Conservation (phyloP, 2,113 vertebrate genomes). For the Monopterus albus region DNA sequence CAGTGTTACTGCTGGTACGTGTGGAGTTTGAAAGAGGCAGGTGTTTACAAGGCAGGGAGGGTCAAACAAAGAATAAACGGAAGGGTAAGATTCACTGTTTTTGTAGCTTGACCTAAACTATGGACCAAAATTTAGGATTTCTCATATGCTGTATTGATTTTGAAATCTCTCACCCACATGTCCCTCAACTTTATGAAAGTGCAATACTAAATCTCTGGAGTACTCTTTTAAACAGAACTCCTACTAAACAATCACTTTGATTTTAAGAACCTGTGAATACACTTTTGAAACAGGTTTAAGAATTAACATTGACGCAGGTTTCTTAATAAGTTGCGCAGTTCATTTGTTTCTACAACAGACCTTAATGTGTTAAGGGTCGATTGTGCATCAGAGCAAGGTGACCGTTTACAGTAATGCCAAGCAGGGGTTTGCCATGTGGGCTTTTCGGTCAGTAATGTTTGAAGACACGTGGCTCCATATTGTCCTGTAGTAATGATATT, state of each 20-base stretch:
- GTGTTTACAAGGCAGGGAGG: not conserved
- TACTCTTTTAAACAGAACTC: slow-evolving; percentile 7
- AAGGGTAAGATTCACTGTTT: not conserved
- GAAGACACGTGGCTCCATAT: too few species aligned
- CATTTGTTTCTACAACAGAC: not conserved
- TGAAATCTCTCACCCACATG: slow-evolving; percentile 3
- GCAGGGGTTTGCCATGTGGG: not conserved
- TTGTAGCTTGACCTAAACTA: not conserved
- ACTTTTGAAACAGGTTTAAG: slow-evolving; percentile 3
- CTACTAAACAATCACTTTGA: slow-evolving; percentile 8
- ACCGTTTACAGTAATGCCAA: not conserved
- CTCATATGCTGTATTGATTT: not conserved
- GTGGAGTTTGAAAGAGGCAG: not conserved
- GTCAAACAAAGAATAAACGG: not conserved
- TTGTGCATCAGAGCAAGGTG: not conserved
- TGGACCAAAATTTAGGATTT: slow-evolving; percentile 46
- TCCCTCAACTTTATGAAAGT: slow-evolving; percentile 29
- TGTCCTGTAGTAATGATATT: slow-evolving; percentile 26
- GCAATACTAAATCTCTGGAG: slow-evolving; percentile 45
- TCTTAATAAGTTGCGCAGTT: slow-evolving; percentile 1
- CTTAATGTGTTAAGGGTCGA: not conserved
- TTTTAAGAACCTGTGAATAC: slow-evolving; percentile 13
- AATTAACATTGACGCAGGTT: not conserved
- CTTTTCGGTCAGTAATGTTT: too few species aligned
- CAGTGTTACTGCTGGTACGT: too few species aligned